phyloP scores from a whole-genome alignment of 2,888 invertebrate species.

The Phalera bucephala region DNA sequence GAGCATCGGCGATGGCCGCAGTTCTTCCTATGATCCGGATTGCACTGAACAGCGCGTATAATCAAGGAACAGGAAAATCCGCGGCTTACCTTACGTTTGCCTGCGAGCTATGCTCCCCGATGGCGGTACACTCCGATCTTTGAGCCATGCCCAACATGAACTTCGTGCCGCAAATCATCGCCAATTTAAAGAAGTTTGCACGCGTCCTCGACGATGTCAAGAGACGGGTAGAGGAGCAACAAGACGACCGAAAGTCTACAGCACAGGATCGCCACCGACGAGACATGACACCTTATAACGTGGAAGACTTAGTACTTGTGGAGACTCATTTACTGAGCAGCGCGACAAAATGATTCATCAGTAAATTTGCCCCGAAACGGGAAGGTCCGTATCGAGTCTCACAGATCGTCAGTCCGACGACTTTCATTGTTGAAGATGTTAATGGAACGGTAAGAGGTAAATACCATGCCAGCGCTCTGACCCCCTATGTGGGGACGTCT shows the following conservation, averaged over 20 bases:
- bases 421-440: conserved; percentile 3
- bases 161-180: conserved; percentile 5
- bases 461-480: conserved; percentile 10
- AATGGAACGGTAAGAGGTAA: conserved; percentile 1
- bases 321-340: conserved; percentile 4
- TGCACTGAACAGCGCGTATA: not conserved
- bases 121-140: not conserved
- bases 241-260: not conserved
- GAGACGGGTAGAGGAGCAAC: conserved; percentile 2
- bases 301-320: conserved; percentile 6
- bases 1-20: not conserved
- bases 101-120: not conserved
- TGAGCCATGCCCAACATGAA: not conserved
- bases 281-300: not conserved
- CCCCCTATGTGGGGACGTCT: conserved; percentile 1
- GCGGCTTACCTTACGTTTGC: not conserved
- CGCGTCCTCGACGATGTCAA: not conserved
- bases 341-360: conserved; percentile 6
- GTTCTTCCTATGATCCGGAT: not conserved
- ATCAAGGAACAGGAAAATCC: not conserved
- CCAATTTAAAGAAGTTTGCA: conserved; percentile 2
- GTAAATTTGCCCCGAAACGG: conserved; percentile 10
- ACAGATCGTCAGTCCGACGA: conserved; percentile 3
- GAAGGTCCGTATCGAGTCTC: conserved; percentile 7
- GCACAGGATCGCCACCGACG: conserved; percentile 1